A percentile compares a stretch with the other conserved stretches of the same genome.
Conservation (phyloP, 2,888 invertebrate genomes). For the Ectropis crepuscularia region DNA sequence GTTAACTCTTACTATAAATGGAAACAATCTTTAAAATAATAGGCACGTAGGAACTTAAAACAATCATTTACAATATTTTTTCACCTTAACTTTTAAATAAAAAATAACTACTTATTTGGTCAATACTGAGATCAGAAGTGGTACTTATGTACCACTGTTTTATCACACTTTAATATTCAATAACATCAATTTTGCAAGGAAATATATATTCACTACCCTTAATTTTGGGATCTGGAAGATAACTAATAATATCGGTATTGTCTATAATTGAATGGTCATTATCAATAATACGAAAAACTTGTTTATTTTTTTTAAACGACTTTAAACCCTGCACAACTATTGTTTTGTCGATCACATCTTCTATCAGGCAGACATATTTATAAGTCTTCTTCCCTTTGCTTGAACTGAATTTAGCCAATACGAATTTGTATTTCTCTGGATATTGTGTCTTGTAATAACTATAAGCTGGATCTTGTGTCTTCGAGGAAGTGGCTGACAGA, state of each 20-base stretch:
- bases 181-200: conserved; percentile 12
- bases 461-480: conserved; percentile 10
- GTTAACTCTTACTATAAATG: neutral
- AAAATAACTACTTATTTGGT: conserved; percentile 1
- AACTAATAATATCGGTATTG: too few species aligned
- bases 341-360: conserved; percentile 8
- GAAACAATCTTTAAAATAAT: conserved; percentile 3
- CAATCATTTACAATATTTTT: conserved; percentile 4
- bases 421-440: conserved; percentile 8
- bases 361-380: conserved; percentile 15
- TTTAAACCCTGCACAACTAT: conserved; percentile 5
- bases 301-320: neutral
- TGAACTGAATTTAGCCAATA: conserved; percentile 9
- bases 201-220: conserved; percentile 16
- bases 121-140: conserved; percentile 6
- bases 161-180: conserved; percentile 6
- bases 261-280: conserved; percentile 15
- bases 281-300: conserved; percentile 7
- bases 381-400: conserved; percentile 13
- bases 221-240: neutral
- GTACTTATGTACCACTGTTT: conserved; percentile 2
- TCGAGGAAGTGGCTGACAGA: conserved; percentile 10
- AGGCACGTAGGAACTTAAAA: conserved; percentile 1
- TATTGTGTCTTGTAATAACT: conserved; percentile 7
- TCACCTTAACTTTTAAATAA: conserved; percentile 1